phyloP scores from a whole-genome alignment of 2,113 vertebrate species.

The Crotalus viridis region DNA sequence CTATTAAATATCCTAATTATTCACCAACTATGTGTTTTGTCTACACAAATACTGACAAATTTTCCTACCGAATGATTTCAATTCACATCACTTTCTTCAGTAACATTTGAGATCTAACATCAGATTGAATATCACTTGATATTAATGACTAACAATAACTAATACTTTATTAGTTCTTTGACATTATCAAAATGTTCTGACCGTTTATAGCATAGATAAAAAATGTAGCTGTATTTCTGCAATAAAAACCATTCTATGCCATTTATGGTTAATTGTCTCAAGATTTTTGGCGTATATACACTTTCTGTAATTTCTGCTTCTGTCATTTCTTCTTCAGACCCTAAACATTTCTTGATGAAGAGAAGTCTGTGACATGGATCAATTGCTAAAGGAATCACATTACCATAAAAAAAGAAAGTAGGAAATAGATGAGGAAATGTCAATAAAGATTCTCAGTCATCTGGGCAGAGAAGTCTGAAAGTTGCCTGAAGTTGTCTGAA shows the following conservation, averaged over 20 bases:
- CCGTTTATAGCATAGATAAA: background rate
- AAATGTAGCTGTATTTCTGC: background rate
- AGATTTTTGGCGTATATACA: background rate
- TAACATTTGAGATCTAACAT: background rate
- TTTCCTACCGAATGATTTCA: background rate
- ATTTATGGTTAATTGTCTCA: background rate
- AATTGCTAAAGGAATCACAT: background rate
- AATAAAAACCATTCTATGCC: background rate
- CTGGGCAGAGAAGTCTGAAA: background rate
- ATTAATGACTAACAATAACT: background rate
- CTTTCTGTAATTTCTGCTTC: too few relatives aligned
- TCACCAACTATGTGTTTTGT: background rate
- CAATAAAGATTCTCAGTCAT: background rate
- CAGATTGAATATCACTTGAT: background rate
- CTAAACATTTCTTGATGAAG: background rate
- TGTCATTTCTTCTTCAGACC: too few relatives aligned
- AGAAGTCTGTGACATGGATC: background rate
- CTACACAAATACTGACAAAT: background rate
- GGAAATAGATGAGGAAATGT: background rate
- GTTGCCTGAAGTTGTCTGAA: background rate
- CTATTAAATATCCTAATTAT: background rate
- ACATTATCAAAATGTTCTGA: background rate
- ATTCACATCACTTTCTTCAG: background rate
- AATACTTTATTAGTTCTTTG: background rate
- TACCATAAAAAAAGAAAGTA: background rate